Evolutionary conservation across 2,113 vertebrate species (phyloP).

Genomic region (Narcine bancroftii): DNA sequence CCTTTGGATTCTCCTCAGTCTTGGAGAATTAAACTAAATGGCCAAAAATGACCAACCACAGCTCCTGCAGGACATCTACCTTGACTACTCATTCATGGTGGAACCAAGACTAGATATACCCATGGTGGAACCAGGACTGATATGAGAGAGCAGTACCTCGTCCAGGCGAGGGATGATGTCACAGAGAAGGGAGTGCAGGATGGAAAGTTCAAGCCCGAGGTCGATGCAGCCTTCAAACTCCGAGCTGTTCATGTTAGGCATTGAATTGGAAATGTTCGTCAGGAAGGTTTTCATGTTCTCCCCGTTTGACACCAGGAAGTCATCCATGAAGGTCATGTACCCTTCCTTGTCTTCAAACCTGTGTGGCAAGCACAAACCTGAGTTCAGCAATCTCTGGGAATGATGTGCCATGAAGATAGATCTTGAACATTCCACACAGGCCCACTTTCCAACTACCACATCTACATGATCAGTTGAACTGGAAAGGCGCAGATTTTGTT

Average conservation of each 20-base stretch:
- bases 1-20: too few species aligned
- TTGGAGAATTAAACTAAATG: too few species aligned
- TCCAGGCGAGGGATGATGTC: slow-evolving; percentile 71
- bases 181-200: slow-evolving; percentile 78
- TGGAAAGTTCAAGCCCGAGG: slow-evolving; percentile 76
- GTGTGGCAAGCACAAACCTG: neutral
- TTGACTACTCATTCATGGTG: neutral
- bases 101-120: too few species aligned
- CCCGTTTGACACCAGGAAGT: slow-evolving; percentile 74
- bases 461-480: too few species aligned
- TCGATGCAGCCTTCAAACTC: slow-evolving; percentile 76
- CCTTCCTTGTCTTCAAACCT: slow-evolving; percentile 94
- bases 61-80: too few species aligned
- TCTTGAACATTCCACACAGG: fast-evolving
- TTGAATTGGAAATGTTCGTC: slow-evolving; percentile 61
- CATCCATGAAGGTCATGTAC: slow-evolving; percentile 95
- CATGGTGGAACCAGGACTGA: neutral
- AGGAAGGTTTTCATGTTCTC: slow-evolving; percentile 72
- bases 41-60: too few species aligned
- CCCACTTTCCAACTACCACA: too few species aligned
- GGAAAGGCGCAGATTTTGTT: too few species aligned
- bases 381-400: neutral
- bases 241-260: slow-evolving; percentile 54
- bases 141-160: slow-evolving; percentile 57
- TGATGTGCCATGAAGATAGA: neutral